Base-by-base conservation (phyloP, 1,140 invertebrate genomes). In the Aphaenogaster rudis region DNA sequence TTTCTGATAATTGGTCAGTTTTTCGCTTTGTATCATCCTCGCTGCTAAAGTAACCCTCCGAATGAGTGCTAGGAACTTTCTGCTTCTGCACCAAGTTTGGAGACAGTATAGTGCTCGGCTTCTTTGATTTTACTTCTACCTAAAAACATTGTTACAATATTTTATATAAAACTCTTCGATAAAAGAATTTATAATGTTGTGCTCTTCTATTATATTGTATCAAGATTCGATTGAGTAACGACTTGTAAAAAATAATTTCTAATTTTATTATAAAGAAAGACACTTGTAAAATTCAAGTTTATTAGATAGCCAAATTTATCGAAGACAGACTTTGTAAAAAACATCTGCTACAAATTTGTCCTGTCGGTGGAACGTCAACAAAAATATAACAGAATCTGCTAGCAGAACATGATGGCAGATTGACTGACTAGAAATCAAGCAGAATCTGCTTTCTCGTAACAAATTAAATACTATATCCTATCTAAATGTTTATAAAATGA, bases 21-120 rank as follows among this genome's bases (percentile, higher is more conserved):
- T 94, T 94, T 78, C 94, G 88, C 85, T 93, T 94, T 33, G 91
- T 93, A 69, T 95, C 96, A 90, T 97, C 96, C 91, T 97, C 97
- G 6, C 96, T 97, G 13, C 96, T 97, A 92, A 97, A 97, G 88
- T 97, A 97, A 13, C 97, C 97, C 93, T 97, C 97, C 1, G 96
- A 97, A 93, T 97, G 96, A 91, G 97, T 97, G 79, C 96, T 96
- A 91, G 96, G 95, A 59, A 96, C 96, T 91, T 97, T 97, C 61
- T 91, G 92, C 77, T 92, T 94, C 61, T 92, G 92, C 17, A 80
- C 61, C 77, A 89, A 90, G 85, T 90, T 93, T 28, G 91, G 80
- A 72, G 93, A 93, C 8, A 91, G 64, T 42, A 85, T 72, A 95
- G 92, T 6, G 95, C 95, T 81, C 96, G 93, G 93, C 95, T 96